A percentile compares a stretch with the other conserved stretches of the same genome.
Conservation (phyloP, 2,888 invertebrate genomes). For the Eurois occulta region DNA sequence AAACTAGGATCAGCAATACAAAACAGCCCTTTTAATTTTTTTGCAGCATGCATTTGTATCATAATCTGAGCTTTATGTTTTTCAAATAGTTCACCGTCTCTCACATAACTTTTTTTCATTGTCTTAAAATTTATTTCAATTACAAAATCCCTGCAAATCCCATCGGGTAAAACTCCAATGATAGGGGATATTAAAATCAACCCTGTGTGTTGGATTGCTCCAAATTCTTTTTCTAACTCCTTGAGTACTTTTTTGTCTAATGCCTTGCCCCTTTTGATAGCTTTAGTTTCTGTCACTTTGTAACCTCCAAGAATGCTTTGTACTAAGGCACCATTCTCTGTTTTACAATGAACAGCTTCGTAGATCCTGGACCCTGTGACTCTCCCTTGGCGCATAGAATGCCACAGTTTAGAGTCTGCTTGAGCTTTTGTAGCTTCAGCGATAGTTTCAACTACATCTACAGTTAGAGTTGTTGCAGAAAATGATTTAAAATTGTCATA, state of each 20-base stretch:
- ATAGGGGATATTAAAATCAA: slow-evolving; percentile 23
- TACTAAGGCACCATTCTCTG: slow-evolving; percentile 29
- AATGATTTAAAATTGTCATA: slow-evolving; percentile 13
- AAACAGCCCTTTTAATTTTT: neutral
- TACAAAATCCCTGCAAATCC: neutral
- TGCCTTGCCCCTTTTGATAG: neutral
- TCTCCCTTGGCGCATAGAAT: slow-evolving; percentile 26
- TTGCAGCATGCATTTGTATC: slow-evolving; percentile 34
- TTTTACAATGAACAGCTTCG: slow-evolving; percentile 26
- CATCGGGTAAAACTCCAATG: slow-evolving; percentile 21
- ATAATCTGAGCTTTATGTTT: slow-evolving; percentile 34
- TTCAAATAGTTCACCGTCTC: slow-evolving; percentile 14
- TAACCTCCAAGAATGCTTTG: slow-evolving; percentile 16
- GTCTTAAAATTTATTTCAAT: slow-evolving; percentile 36
- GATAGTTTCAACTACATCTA: slow-evolving; percentile 17
- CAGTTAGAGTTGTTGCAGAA: slow-evolving; percentile 10
- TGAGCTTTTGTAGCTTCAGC: slow-evolving; percentile 23
- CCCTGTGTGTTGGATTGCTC: slow-evolving; percentile 23
- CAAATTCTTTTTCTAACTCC: slow-evolving; percentile 15
- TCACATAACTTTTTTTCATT: slow-evolving; percentile 33
- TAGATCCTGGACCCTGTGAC: slow-evolving; percentile 31
- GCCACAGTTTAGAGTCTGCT: slow-evolving; percentile 30
- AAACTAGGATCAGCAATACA: no score
- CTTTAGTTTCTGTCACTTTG: no score
- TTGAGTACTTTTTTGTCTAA: slow-evolving; percentile 21